Evolutionary conservation across 2,113 vertebrate genomes (phyloP).

Genomic region (Sitta europaea): DNA sequence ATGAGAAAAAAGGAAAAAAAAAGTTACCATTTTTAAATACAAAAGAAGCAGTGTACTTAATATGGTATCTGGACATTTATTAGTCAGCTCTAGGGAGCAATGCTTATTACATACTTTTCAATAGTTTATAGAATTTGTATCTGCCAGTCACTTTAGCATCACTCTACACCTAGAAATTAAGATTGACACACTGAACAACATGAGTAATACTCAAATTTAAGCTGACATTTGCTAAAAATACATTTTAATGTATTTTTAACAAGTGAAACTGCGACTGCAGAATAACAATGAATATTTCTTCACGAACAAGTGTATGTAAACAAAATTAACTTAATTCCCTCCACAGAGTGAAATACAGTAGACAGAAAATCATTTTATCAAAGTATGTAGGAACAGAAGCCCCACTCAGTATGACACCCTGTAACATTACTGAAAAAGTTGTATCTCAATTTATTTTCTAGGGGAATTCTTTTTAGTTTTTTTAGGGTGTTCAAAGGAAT

Average conservation of each 20-base stretch:
- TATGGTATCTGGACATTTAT: neutral
- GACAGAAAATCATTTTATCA: neutral
- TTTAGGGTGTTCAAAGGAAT: neutral
- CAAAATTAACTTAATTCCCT: neutral
- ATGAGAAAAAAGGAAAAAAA: neutral
- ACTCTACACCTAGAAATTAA: neutral
- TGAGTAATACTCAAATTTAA: neutral
- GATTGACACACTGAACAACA: neutral
- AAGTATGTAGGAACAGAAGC: neutral
- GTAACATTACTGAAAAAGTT: neutral
- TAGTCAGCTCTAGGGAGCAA: neutral
- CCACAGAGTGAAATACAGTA: neutral
- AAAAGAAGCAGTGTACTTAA: neutral
- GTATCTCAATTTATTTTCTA: neutral
- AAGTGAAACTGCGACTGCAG: neutral
- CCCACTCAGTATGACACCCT: neutral
- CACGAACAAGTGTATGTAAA: neutral
- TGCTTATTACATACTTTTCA: neutral
- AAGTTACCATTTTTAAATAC: neutral
- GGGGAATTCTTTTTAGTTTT: neutral
- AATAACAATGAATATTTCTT: neutral
- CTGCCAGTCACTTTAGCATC: neutral
- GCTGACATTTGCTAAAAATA: neutral
- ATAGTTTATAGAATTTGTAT: neutral
- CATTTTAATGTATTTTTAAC: neutral